These are phyloP conservation scores for Scaptomyza graminum DNA, from an alignment of 1,140 invertebrate species.

Conservation along the genomic window DNA sequence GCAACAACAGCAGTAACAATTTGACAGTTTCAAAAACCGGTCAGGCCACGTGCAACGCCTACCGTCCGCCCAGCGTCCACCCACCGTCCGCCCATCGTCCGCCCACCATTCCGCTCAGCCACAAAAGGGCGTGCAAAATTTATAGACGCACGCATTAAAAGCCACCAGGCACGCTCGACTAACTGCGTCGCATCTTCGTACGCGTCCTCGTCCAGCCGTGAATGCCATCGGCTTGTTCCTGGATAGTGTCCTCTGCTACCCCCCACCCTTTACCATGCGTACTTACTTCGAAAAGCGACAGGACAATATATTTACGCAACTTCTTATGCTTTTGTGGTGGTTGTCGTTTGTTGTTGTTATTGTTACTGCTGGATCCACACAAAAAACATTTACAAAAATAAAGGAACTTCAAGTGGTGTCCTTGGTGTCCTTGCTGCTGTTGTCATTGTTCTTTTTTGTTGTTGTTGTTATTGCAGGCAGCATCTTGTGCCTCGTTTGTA, in stretches of 20 bases:
- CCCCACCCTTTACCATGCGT: not conserved
- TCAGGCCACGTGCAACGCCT: slow-evolving; percentile 64
- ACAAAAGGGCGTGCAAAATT: slow-evolving; percentile 81
- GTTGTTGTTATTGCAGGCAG: slow-evolving; percentile 52
- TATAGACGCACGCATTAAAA: slow-evolving; percentile 80
- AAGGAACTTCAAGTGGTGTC: slow-evolving; percentile 60
- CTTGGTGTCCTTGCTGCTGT: slow-evolving; percentile 28
- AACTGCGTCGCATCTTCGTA: slow-evolving; percentile 65
- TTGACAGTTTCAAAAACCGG: slow-evolving; percentile 70
- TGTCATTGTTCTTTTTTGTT: slow-evolving; percentile 45
- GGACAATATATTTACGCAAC: slow-evolving; percentile 81
- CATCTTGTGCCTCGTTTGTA: slow-evolving; percentile 79
- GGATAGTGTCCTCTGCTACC: slow-evolving; percentile 40
- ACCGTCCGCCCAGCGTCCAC: slow-evolving; percentile 3
- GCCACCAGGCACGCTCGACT: slow-evolving; percentile 74
- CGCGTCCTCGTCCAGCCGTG: slow-evolving; percentile 50
- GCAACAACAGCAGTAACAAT: slow-evolving; percentile 53
- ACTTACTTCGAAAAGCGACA: slow-evolving; percentile 55
- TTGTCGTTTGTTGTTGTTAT: slow-evolving; percentile 55
- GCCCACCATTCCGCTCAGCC: slow-evolving; percentile 11
- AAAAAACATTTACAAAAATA: slow-evolving; percentile 12
- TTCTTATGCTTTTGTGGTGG: slow-evolving; percentile 70
- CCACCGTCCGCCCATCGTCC: not conserved
- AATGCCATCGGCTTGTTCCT: slow-evolving; percentile 30
- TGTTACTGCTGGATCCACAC: slow-evolving; percentile 26